Conservation (phyloP, 2,113 vertebrate genomes). For the Polypterus senegalus region DNA sequence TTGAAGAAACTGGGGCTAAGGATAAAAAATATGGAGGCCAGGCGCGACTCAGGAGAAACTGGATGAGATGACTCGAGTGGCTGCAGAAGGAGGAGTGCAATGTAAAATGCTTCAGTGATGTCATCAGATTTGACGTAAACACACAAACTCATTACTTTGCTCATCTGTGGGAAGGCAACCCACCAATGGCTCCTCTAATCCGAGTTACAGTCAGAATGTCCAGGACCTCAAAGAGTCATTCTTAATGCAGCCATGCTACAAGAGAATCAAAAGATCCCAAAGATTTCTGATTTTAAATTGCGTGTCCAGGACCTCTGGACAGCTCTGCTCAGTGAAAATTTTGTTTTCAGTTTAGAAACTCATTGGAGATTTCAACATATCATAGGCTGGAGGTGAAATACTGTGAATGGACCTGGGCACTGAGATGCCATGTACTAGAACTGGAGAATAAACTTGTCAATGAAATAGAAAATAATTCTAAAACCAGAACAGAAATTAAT, state of each 20-base stretch:
- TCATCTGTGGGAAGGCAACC: constrained; percentile 36
- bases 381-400: constrained; percentile 21
- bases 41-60: no score
- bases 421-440: constrained; percentile 27
- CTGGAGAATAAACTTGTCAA: constrained; percentile 26
- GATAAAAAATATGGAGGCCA: no score
- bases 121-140: constrained; percentile 25
- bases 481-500: not conserved
- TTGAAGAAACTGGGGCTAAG: no score
- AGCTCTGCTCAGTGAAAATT: constrained; percentile 32
- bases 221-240: constrained; percentile 30
- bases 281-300: constrained; percentile 20
- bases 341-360: constrained; percentile 39
- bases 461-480: constrained; percentile 7
- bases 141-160: constrained; percentile 34
- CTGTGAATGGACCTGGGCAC: constrained; percentile 26
- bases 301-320: constrained; percentile 31
- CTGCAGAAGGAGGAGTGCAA: no score
- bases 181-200: constrained; percentile 39
- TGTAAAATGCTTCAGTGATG: not conserved
- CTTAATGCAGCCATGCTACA: constrained; percentile 19
- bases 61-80: no score
- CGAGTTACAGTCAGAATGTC: constrained; percentile 29
- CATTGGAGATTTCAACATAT: constrained; percentile 20
- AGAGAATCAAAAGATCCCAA: not conserved